Percentiles rank a stretch among this genome's conserved stretches.
phyloP scores from a whole-genome alignment of 2,888 invertebrate genomes.

The Dicycla oo region DNA sequence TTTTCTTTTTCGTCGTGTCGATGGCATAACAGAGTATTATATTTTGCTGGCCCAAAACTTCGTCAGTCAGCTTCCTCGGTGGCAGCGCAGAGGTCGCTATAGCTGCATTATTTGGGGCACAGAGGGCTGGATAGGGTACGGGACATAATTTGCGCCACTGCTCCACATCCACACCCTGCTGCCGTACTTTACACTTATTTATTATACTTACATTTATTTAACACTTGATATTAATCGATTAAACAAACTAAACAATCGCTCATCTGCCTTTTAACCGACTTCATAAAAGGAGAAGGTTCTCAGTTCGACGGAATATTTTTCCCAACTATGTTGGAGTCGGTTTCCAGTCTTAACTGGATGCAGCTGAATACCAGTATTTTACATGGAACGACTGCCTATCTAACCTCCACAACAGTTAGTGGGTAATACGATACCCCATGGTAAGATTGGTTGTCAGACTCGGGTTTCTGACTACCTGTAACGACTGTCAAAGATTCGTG shows the following conservation, averaged over 20 bases:
- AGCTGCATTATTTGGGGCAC: background rate
- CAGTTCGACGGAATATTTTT: too few species aligned
- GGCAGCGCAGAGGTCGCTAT: background rate
- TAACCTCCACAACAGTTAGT: too few species aligned
- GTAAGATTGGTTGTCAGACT: too few species aligned
- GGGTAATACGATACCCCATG: too few species aligned
- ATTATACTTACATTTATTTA: background rate
- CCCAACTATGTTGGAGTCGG: too few species aligned
- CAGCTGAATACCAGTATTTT: too few species aligned
- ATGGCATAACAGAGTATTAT: background rate
- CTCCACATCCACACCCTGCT: background rate
- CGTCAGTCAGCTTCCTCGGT: background rate
- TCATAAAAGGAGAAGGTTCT: too few species aligned
- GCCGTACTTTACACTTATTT: background rate
- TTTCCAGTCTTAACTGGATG: too few species aligned
- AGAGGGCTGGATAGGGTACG: background rate
- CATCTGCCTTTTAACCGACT: too few species aligned
- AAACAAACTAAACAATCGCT: background rate
- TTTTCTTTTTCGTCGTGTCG: background rate
- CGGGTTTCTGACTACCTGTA: too few species aligned
- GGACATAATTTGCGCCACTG: background rate
- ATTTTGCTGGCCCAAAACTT: background rate
- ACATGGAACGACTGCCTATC: too few species aligned
- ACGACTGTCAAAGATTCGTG: too few species aligned
- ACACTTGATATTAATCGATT: background rate